phyloP scores from a whole-genome alignment of 2,113 vertebrate species.

The Ariopsis seemanni region DNA sequence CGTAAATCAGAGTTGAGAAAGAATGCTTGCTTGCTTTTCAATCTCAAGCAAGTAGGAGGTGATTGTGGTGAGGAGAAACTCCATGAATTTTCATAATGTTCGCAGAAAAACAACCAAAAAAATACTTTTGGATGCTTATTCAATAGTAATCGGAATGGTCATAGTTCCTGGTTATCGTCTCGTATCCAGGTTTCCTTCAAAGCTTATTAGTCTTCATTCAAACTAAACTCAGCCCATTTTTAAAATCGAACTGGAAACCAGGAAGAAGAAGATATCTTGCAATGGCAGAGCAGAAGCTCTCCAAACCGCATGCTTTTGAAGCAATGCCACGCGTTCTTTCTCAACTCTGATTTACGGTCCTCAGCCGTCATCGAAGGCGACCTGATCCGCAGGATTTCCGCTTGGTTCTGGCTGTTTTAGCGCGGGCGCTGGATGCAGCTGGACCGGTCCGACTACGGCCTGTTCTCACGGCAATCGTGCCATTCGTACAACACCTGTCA shows the following conservation, averaged over 20 bases:
- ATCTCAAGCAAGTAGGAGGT: not conserved
- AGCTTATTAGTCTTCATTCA: too few relatives aligned
- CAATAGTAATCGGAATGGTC: not conserved
- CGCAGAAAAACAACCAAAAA: too few relatives aligned
- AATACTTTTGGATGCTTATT: not conserved
- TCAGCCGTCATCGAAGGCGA: slow-evolving; percentile 13
- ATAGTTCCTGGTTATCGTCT: too few relatives aligned
- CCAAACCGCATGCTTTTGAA: not conserved
- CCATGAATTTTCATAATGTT: too few relatives aligned
- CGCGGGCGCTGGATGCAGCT: slow-evolving; percentile 49
- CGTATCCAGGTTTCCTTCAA: too few relatives aligned
- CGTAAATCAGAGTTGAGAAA: slow-evolving; percentile 22
- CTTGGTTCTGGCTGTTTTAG: slow-evolving; percentile 48
- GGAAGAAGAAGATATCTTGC: not conserved
- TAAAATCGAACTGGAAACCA: not conserved
- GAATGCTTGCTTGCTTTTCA: not conserved
- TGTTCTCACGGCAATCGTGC: slow-evolving; percentile 69
- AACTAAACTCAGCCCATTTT: not conserved
- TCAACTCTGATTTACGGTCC: slow-evolving; percentile 20
- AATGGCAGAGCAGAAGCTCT: not conserved
- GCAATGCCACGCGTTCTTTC: not conserved
- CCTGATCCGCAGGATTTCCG: slow-evolving; percentile 33
- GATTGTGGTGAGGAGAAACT: not conserved
- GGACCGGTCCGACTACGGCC: slow-evolving; percentile 59
- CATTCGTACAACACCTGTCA: slow-evolving; percentile 67